phyloP scores from a whole-genome alignment of 2,888 invertebrate genomes.

The Hartigia nigra region DNA sequence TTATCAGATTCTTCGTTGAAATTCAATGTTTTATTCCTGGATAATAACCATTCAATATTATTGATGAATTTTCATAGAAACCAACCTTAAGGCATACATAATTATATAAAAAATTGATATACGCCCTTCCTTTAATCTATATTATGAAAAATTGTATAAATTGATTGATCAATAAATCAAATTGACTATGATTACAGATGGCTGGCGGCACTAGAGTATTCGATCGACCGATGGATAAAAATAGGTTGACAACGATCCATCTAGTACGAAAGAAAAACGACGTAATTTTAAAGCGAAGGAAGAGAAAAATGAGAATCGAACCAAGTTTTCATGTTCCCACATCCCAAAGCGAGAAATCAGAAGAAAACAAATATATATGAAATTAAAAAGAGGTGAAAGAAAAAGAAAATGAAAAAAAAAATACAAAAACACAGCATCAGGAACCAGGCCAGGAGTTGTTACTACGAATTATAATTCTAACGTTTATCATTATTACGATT shows the following conservation, averaged over 20 bases:
- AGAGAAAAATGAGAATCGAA: not conserved
- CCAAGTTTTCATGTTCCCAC: not conserved
- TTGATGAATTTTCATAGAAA: not conserved
- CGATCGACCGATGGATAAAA: constrained; percentile 93
- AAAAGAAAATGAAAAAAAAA: not conserved
- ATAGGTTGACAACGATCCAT: constrained; percentile 70
- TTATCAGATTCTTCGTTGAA: constrained; percentile 5
- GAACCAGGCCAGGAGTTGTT: not conserved
- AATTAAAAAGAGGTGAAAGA: not conserved
- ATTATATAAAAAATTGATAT: not conserved
- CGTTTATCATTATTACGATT: not conserved
- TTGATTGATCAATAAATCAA: not conserved
- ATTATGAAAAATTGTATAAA: not conserved
- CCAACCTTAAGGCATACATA: not conserved
- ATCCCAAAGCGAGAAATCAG: not conserved
- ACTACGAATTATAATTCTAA: constrained; percentile 4
- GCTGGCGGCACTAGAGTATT: constrained; percentile 93
- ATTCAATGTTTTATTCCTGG: not conserved
- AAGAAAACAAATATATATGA: not conserved
- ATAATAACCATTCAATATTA: not conserved
- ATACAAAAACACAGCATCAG: not conserved
- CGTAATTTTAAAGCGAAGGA: not conserved
- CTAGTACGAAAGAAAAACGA: not conserved
- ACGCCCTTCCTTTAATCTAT: not conserved
- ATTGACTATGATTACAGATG: constrained; percentile 73